Evolutionary conservation across 2,888 invertebrate genomes (phyloP), one percentile per base, ranked within the genome.

Genomic region (Spodoptera exigua): DNA sequence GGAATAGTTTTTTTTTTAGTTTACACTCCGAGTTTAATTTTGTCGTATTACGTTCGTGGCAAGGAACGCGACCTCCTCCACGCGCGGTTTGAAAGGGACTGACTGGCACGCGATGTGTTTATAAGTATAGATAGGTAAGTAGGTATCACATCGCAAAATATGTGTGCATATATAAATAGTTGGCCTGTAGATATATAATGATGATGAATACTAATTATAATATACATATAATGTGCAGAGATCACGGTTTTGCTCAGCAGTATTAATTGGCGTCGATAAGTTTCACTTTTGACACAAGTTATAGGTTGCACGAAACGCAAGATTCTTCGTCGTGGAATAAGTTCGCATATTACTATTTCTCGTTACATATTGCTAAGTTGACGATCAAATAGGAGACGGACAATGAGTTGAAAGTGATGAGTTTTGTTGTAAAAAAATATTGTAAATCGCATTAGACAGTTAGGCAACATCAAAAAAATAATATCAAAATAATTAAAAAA

Each of bases 81-180:
- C 21, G 52, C 52, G 46, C 18, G 36, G 65, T 47, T 32, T 46
- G 69, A 35, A 43, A 60, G 62, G 60, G 51, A 76, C 78, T 77
- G 66, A 18, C 2, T 45, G 59, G 35, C 9, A 39, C 34, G 11
- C 39, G 39, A 18, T 62, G 64, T 39, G 5, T 49, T 39, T 41
- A 18, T 61, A n/a, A n/a, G n/a, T n/a, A n/a, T n/a, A n/a, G n/a
- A n/a, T n/a, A 40, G 48, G 11, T 47, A 55, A 12, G 27, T 27
- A 27, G 14, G 16, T 36, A 61, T 36, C 53, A 58, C 51, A 47
- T 36, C 52, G 57, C 47, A 56, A 68, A 71, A 63, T 75, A 67
- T 62, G 59, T 41, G 44, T 65, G 64, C 72, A 70, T 67, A 40
- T 55, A 61, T 66, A 66, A 64, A 59, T 63, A 68, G 12, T 41